Evolutionary conservation across 2,113 vertebrate genomes (phyloP).

Genomic region (Amia ocellicauda): DNA sequence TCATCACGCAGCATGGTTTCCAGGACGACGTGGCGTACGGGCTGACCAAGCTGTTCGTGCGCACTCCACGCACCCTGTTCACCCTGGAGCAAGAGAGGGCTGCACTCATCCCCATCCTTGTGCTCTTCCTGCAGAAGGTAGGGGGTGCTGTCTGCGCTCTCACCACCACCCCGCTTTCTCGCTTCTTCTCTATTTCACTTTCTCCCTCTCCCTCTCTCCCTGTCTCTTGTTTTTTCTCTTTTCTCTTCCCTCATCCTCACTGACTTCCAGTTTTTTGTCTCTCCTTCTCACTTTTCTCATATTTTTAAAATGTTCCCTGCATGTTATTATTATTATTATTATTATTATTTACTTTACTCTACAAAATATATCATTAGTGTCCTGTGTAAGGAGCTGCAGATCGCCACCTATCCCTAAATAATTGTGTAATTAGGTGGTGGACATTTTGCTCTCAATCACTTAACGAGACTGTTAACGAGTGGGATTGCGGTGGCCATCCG

Average conservation of each 20-base stretch:
- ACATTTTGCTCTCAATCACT: too few species aligned
- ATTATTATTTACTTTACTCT: too few species aligned
- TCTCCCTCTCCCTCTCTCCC: background rate
- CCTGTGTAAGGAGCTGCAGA: too few species aligned
- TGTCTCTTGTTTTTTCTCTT: background rate
- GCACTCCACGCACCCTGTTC: slow-evolving; percentile 78
- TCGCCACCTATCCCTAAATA: too few species aligned
- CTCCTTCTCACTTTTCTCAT: background rate
- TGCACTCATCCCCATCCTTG: slow-evolving; percentile 84
- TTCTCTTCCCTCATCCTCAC: too few species aligned
- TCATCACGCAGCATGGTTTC: slow-evolving; percentile 82
- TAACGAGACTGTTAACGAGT: too few species aligned
- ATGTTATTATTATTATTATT: too few species aligned
- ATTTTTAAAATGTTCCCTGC: background rate
- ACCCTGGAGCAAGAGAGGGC: slow-evolving; percentile 78
- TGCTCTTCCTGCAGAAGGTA: slow-evolving; percentile 92
- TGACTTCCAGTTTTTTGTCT: background rate
- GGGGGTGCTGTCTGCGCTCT: too few species aligned
- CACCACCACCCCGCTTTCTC: slow-evolving; percentile 28
- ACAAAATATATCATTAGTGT: background rate
- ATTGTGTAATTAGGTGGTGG: too few species aligned
- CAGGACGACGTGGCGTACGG: slow-evolving; percentile 85
- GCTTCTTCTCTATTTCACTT: slow-evolving; percentile 23
- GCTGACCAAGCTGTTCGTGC: slow-evolving; percentile 83
- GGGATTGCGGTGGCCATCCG: too few species aligned